phyloP scores from a whole-genome alignment of 2,113 vertebrate species.

The Brachyhypopomus gauderio region DNA sequence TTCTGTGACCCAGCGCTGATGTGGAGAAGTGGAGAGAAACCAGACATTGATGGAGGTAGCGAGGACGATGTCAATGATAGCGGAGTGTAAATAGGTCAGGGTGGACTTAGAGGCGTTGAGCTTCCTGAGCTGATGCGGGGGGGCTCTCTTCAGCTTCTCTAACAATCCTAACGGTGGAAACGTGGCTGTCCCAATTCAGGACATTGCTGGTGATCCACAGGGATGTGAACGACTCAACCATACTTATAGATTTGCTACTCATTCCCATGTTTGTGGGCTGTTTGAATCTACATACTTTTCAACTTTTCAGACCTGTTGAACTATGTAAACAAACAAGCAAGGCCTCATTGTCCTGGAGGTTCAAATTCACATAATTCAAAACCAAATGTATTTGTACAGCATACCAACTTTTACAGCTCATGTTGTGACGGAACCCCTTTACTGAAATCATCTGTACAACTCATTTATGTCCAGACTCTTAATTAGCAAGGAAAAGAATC shows the following conservation, averaged over 20 bases:
- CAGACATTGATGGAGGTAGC: background rate
- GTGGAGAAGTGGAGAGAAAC: background rate
- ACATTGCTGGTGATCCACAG: background rate
- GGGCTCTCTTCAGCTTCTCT: background rate
- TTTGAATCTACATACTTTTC: background rate
- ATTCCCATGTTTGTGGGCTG: background rate
- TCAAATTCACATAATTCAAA: background rate
- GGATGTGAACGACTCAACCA: background rate
- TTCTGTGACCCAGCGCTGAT: background rate
- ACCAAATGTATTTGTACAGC: too few relatives aligned
- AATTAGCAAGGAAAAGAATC: too few relatives aligned
- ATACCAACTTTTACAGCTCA: too few relatives aligned
- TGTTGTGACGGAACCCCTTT: too few relatives aligned
- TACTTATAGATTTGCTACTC: background rate
- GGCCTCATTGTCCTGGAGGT: background rate
- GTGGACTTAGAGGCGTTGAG: background rate
- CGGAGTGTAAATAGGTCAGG: background rate
- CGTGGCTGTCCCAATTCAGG: background rate
- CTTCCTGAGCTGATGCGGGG: background rate
- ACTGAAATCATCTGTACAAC: too few relatives aligned
- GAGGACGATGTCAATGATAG: background rate
- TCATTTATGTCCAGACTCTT: too few relatives aligned
- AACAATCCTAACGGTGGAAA: constrained; percentile 16
- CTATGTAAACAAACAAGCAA: background rate
- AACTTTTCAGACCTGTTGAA: background rate